Base-by-base conservation (phyloP, 64 coral and sea anemone species). In the Cladopsammia gracilis region DNA sequence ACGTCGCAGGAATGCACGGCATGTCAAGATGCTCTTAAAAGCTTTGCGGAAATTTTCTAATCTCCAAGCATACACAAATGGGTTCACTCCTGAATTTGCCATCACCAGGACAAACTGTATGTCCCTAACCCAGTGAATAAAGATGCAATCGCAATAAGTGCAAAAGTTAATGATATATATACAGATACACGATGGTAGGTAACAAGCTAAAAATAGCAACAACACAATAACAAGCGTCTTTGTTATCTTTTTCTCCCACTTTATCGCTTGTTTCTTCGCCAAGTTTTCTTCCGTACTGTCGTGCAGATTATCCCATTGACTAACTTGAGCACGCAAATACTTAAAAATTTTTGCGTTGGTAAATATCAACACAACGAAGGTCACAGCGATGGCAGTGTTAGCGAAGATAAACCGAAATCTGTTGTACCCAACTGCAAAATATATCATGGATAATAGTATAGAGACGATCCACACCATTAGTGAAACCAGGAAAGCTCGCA, bases 131-230 rank as follows among this genome's bases (percentile, higher is more conserved):
- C 91, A 88, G 23, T 98, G 96, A 1, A 98, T 69, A 6, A 93
- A 58, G 13, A 74, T 85, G 48, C 96, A 98, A 45, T 71, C 82
- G 64, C 96, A 98, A 5, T 26, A 60, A 10, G 58, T 52, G 70
- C 96, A 98, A 18, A 98, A 44, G 73, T 94, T 94, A 59, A 98
- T 98, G 9, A 98, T 86, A 26, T 94, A 98, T 18, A 98, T 88
- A 54, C 90, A 87, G 5, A 89, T 85, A 61, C 92, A 94, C 0
- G 96, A 94, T 2, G 96, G 92, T 10, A 86, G 24, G 18, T 94
- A 94, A 69, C 81, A 98, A 12, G 74, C 76, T 19, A 98, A 56
- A 68, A 98, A 98, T 47, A 98, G 23, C 3, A 76, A 18, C n/a
- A 98, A 14, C 48, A 98, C 86, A 20, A 94, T 53, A 54, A 98